Evolutionary conservation across 1,140 invertebrate species (phyloP), one percentile per base, ranked within the genome.

Genomic region (Mactra quadrangularis): DNA sequence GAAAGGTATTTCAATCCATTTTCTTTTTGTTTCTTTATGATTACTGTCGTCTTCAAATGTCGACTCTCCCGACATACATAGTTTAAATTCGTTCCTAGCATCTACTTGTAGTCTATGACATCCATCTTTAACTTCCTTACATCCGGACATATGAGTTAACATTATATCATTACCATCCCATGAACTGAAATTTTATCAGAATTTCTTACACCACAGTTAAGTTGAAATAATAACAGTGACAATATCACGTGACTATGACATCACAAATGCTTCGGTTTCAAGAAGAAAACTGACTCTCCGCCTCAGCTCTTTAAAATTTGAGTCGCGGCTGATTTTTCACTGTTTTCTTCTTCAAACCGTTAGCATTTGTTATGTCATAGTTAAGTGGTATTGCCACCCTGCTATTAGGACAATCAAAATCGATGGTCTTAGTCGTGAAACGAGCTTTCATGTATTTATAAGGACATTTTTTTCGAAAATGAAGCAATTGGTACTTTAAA

Each of bases 61-160:
- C n/a, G n/a, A n/a, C n/a, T n/a, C n/a, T n/a, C n/a, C n/a, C n/a
- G 62, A 66, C 3, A 45, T 41, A n/a, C 62, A 66, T 45, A 33
- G 38, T 17, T n/a, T 33, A 15, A 13, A 38, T 25, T 66, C 62
- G 25, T 66, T 47, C 2, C 4, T 9, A 41, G 19, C 27, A 25
- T 66, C 62, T 25, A 66, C 62, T 0, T 41, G 38, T 25, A 66
- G 41, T 25, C 33, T 7, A 11, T 66, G 13, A 66, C 62, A 66
- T 22, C 41, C 62, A n/a, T 66, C 62, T 3, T 41, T 41, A 2
- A 66, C 62, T 6, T 22, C 27, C 41, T 41, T 66, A 66, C 62
- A 66, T 19, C 29, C 15, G 33, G 41, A 1, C 13, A 35, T 35
- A n/a, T 33, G 31, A 19, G 38, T 35, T 33, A 62, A 22, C 29